Base-by-base conservation (phyloP, 2,888 invertebrate genomes). In the Mesochorus sp. region DNA sequence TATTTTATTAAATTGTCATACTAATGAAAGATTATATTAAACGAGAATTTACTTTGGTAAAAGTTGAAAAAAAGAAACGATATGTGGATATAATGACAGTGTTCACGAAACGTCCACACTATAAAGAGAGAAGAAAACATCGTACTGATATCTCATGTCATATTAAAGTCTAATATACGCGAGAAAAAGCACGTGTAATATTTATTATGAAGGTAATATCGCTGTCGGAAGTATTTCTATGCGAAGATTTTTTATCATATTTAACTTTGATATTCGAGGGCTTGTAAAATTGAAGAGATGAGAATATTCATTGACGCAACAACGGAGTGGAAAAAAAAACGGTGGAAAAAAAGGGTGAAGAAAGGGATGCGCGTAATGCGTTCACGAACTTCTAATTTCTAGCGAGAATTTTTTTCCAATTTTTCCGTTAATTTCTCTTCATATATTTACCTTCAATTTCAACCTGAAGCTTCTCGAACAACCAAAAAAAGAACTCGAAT, bases 1-100 rank as follows among this genome's bases (percentile, higher is more conserved):
- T 24, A 68, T 77, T 81, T 81, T 82, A 80, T 80, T 79, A 83
- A 83, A 85, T 86, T 85, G 84, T 85, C 86, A 87, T 85, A 86
- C 91, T 91, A 91, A 91, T 91, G 91, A 91, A 91, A n/a, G n/a
- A n/a, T n/a, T n/a, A n/a, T n/a, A n/a, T 86, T 85, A 86, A 88
- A 81, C 67, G 76, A 72, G 72, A 53, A 68, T 64, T n/a, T n/a
- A 66, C 61, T 79, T 59, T 55, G 74, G 57, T 19, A 61, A 73
- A 73, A 67, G 71, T 73, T 76, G 61, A 77, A 77, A 76, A 76
- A 68, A 80, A 74, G 51, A 4, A 62, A 59, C 53, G 75, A 66
- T 79, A 61, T 61, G 70, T 73, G 64, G 51, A 39, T 28, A n/a
- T n/a, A n/a, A n/a, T n/a, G n/a, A n/a, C 66, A 39, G 78, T 61